These are phyloP conservation scores for Drosophila anceps DNA, from an alignment of 2,888 invertebrate genomes.

Conservation along the genomic window DNA sequence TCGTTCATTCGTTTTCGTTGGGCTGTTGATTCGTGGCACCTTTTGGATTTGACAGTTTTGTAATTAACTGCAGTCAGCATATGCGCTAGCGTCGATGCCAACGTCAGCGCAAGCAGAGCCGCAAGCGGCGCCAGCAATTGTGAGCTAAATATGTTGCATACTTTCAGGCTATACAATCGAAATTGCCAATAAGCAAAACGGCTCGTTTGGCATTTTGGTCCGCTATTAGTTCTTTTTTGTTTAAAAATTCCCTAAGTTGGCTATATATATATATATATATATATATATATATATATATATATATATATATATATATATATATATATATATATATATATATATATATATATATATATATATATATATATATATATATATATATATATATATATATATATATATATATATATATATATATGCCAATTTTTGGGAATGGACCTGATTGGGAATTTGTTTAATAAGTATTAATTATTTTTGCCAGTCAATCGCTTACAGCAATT, in stretches of 20 bases:
- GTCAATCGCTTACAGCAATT: neutral
- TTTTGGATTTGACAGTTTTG: slow-evolving; percentile 85
- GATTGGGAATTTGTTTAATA: neutral
- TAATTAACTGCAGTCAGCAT: slow-evolving; percentile 85
- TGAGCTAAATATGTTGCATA: slow-evolving; percentile 69
- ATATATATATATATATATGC: neutral
- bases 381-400: too few species aligned
- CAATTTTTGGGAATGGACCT: neutral
- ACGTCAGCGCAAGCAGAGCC: slow-evolving; percentile 17
- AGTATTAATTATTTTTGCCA: neutral
- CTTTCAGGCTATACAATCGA: slow-evolving; percentile 65
- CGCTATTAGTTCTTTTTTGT: slow-evolving; percentile 67
- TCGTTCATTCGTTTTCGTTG: slow-evolving; percentile 60
- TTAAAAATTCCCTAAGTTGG: slow-evolving; percentile 33
- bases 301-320: too few species aligned
- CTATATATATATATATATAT: neutral
- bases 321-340: too few species aligned
- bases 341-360: too few species aligned
- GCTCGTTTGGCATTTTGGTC: slow-evolving; percentile 58
- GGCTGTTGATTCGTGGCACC: slow-evolving; percentile 78
- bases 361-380: too few species aligned
- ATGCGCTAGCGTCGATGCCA: slow-evolving; percentile 53
- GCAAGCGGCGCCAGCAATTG: slow-evolving; percentile 12
- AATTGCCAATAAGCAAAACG: slow-evolving; percentile 67
- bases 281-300: too few species aligned